Percentiles rank a stretch among this genome's conserved stretches.
These are phyloP conservation scores for Rapana venosa DNA, from an alignment of 2,888 invertebrate species.

Conservation along the genomic window DNA sequence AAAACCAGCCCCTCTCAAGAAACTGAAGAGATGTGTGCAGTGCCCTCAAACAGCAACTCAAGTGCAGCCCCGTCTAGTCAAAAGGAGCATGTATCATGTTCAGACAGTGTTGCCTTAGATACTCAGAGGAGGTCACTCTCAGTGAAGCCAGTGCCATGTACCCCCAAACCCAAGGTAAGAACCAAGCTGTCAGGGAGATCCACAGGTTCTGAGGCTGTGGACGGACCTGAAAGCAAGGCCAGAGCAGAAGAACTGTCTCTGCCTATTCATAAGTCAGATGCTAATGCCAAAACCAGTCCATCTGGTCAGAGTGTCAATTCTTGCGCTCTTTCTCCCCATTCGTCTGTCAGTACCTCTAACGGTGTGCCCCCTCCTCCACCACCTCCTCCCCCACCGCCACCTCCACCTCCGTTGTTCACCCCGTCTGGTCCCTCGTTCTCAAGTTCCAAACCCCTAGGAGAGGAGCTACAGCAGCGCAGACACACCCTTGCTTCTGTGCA, in stretches of 20 bases:
- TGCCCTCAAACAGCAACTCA: not conserved
- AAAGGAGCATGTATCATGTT: not conserved
- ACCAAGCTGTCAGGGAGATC: slow-evolving; percentile 10
- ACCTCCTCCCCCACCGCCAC: slow-evolving; percentile 55
- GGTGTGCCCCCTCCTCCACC: slow-evolving; percentile 24
- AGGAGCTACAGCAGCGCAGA: not conserved
- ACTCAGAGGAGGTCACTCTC: not conserved
- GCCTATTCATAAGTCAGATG: not conserved
- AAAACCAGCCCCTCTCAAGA: not conserved
- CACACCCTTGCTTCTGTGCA: not conserved
- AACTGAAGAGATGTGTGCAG: not conserved
- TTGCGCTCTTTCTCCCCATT: not conserved
- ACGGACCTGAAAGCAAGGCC: not conserved
- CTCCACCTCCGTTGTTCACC: slow-evolving; percentile 56
- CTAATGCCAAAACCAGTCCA: not conserved
- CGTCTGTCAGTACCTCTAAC: not conserved
- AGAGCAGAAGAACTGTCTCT: not conserved
- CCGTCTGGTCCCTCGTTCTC: slow-evolving; percentile 35
- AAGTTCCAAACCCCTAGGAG: not conserved
- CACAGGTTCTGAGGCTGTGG: slow-evolving; percentile 8
- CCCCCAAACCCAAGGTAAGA: slow-evolving; percentile 14
- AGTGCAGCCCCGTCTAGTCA: not conserved
- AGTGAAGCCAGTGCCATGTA: not conserved
- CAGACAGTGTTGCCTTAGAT: not conserved
- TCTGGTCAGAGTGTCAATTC: not conserved